Evolutionary conservation across 2,797 vertebrate genomes (phyloP), one percentile per base, ranked within the genome.

Genomic region (Rhinogobio ventralis): DNA sequence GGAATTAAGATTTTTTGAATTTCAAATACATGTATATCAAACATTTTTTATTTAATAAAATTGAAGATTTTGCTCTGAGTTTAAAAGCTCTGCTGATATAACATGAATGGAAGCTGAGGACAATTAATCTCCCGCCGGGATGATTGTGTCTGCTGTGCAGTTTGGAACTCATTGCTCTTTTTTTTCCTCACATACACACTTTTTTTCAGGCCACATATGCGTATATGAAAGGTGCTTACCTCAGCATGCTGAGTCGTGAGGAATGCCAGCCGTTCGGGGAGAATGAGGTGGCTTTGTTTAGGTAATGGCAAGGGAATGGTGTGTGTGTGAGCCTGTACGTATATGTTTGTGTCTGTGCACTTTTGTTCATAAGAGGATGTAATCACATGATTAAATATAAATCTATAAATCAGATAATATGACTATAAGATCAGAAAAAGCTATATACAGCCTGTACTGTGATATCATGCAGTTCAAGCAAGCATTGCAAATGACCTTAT

Each of bases 171-270:
- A 68, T 68, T 11, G 23, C 75, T 79, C 30, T 83, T 86, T 69
- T 55, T 28, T 39, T 23, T 62, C 49, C 68, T 46, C 76, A 75
- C 55, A 13, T 36, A n/a, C 45, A 39, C 25, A 51, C 28, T 69
- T 17, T 68, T 85, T 81, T 85, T 74, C 91, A 99, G 98, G 98
- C 97, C 64, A 99, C 97, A 84, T 99, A 99, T 46, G 94, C 96
- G 23, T 99, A 98, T 92, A 99, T 99, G 98, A 99, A 99, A 95
- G 98, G 96, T 60, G 96, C 98, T 90, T 99, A 98, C 94, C 97
- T 99, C 93, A 97, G 96, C 95, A 99, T 99, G 98, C 95, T 98
- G 91, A 96, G 92, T 87, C 87, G 93, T 85, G 96, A 98, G 68
- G 98, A 99, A 83, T 96, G 95, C 91, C 96, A 95, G 89, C 96